These are phyloP conservation scores for Pyrochroa serraticornis DNA, from an alignment of 2,888 invertebrate species.

Conservation along the genomic window DNA sequence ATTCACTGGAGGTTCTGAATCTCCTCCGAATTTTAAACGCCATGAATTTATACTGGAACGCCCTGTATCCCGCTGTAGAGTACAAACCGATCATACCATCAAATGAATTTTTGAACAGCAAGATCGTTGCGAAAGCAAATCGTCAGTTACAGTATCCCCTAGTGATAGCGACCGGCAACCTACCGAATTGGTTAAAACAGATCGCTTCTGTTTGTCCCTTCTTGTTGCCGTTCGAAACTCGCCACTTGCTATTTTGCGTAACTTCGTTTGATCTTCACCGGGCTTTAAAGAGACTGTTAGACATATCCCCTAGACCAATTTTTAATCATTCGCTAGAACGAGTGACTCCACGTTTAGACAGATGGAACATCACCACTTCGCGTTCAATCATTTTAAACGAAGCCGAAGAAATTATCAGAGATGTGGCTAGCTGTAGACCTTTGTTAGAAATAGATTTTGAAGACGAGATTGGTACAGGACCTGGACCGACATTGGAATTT, in stretches of 20 bases:
- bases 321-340: constrained; percentile 82
- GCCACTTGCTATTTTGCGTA: constrained; percentile 95
- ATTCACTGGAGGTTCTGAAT: constrained; percentile 88
- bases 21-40: constrained; percentile 90
- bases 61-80: constrained; percentile 77
- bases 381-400: constrained; percentile 90
- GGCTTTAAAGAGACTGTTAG: constrained; percentile 92
- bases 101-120: constrained; percentile 88
- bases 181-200: constrained; percentile 86
- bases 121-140: constrained; percentile 95
- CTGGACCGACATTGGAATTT: constrained; percentile 99
- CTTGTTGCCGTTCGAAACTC: constrained; percentile 95
- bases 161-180: constrained; percentile 97
- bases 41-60: constrained; percentile 90
- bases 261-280: constrained; percentile 97
- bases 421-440: constrained; percentile 90
- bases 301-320: constrained; percentile 87
- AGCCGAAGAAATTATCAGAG: constrained; percentile 79
- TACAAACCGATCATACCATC: constrained; percentile 72
- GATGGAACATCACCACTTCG: constrained; percentile 89
- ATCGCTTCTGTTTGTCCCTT: constrained; percentile 75
- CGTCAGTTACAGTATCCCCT: constrained; percentile 97
- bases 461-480: constrained; percentile 91
- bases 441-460: constrained; percentile 85
- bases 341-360: constrained; percentile 91